A percentile compares a stretch with the other conserved stretches of the same genome.
These are phyloP conservation scores for Mycteria americana DNA, from an alignment of 2,797 vertebrate genomes.

Conservation along the genomic window DNA sequence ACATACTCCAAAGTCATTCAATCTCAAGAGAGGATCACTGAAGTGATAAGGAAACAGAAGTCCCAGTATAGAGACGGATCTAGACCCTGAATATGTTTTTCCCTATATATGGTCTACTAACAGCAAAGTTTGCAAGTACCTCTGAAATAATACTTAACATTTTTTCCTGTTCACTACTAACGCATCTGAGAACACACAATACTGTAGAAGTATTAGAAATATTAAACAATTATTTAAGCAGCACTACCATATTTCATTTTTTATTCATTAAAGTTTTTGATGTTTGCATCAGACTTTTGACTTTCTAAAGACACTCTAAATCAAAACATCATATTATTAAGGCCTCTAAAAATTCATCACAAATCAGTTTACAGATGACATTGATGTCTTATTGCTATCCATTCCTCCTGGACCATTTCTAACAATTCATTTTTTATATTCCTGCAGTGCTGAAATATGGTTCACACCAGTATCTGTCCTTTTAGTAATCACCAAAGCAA, in stretches of 20 bases:
- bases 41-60: neutral
- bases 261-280: slow-evolving; percentile 61
- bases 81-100: neutral
- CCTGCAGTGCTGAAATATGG: slow-evolving; percentile 73
- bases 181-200: neutral
- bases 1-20: neutral
- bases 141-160: neutral
- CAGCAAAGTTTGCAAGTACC: neutral
- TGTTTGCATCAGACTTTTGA: slow-evolving; percentile 55
- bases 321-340: slow-evolving; percentile 70
- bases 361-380: slow-evolving; percentile 75
- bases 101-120: neutral
- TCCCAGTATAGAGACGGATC: neutral
- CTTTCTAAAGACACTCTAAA: slow-evolving; percentile 64
- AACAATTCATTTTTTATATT: slow-evolving; percentile 75
- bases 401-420: slow-evolving; percentile 69
- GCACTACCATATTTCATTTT: neutral
- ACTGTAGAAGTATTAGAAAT: neutral
- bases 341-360: slow-evolving; percentile 73
- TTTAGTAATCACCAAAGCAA: slow-evolving; percentile 76
- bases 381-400: slow-evolving; percentile 76
- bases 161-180: neutral
- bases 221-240: slow-evolving; percentile 38
- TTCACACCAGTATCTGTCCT: slow-evolving; percentile 72
- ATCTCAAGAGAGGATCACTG: neutral